phyloP scores from a whole-genome alignment of 2,113 vertebrate genomes.

The Chinchilla lanigera region DNA sequence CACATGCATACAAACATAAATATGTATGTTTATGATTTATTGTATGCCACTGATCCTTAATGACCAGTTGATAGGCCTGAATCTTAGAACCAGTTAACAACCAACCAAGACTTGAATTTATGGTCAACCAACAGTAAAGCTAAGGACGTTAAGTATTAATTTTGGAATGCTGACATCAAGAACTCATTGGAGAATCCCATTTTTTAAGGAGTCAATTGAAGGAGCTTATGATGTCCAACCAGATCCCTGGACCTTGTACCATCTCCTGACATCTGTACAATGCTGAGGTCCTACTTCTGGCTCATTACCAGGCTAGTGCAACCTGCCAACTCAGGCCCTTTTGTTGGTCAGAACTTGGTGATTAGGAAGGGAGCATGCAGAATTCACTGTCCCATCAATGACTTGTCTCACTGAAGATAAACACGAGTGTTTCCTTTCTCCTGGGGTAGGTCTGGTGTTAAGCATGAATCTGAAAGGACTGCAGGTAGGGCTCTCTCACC shows the following conservation, averaged over 20 bases:
- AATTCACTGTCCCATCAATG: background rate
- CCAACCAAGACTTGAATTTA: background rate
- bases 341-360: background rate
- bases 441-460: background rate
- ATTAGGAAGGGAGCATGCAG: background rate
- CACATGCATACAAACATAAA: background rate
- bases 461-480: background rate
- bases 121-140: background rate
- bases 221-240: background rate
- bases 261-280: background rate
- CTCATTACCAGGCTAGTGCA: background rate
- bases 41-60: background rate
- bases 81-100: slow-evolving; percentile 4
- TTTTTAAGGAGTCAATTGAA: background rate
- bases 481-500: background rate
- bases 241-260: background rate
- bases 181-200: background rate
- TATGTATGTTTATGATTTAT: background rate
- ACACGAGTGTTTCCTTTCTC: background rate
- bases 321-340: background rate
- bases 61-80: background rate
- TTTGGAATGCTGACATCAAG: background rate
- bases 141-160: background rate
- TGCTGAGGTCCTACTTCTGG: background rate
- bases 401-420: background rate